Base-by-base conservation (phyloP, 2,113 vertebrate genomes). In the rat (Rattus norvegicus) region DNA sequence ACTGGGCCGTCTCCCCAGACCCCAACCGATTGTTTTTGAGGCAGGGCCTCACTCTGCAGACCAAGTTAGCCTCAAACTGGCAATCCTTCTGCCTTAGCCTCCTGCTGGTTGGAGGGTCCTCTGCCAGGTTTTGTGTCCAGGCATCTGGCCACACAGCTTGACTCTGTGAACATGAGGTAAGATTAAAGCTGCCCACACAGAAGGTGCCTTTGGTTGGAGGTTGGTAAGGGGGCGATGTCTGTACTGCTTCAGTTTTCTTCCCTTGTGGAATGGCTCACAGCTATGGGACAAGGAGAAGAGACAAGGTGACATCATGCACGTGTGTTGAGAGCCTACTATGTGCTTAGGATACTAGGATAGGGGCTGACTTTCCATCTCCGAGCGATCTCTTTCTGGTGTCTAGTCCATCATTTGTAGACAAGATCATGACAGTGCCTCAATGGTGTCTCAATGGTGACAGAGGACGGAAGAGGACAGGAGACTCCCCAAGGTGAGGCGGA, bases 141-240 rank as follows among this genome's bases (percentile, higher is more conserved):
- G 56, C 10, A 11, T 26, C 90, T 49, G 49, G 61, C 75, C 22
- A 6, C 14, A 33, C 47, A 79, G 70, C 49, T 65, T 6, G 8
- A 54, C 61, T 80, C 59, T 7, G 6, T 16, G 47, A 33, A 7
- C 36, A 16, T 14, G 33, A 24, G 52, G 10, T 14, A 28, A 59
- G 49, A 19, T 76, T 69, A 9, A 65, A 5, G 54, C 88, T 69
- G 61, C 10, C 13, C 52, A 6, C 0, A 0, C 2, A 5, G 52
- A 22, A 22, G 49, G n/a, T 6, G 36, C 30, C 36, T 70, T 65
- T 7, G 39, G 1, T 65, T 3, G 20, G 33, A 88, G 76, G 63
- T 47, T 28, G 14, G 5, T 3, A 17, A 87, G 43, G 12, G 19
- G 28, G 28, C 0, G 2, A 49, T 1, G 12, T 56, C 20, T 52